phyloP scores from a whole-genome alignment of 2,113 vertebrate genomes.

The Hypanus sabinus region DNA sequence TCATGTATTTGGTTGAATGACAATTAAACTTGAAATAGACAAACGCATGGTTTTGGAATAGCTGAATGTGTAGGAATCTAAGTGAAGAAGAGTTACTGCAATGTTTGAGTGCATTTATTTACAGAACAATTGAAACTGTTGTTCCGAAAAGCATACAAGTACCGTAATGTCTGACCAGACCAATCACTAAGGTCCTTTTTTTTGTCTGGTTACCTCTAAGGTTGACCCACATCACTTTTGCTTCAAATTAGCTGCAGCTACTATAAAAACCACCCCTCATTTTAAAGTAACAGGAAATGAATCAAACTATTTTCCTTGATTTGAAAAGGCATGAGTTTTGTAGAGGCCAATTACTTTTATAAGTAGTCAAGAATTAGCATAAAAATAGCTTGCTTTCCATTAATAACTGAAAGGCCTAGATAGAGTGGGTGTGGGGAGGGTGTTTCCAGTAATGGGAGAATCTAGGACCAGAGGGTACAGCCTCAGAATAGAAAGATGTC shows the following conservation, averaged over 20 bases:
- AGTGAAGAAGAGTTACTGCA: not conserved
- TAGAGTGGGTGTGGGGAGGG: no score
- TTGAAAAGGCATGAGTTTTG: not conserved
- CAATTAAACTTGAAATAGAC: no score
- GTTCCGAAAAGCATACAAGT: not conserved
- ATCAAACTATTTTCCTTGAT: not conserved
- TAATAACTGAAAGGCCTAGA: not conserved
- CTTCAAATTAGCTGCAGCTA: not conserved
- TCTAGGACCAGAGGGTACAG: no score
- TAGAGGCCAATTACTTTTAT: no score
- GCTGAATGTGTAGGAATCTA: not conserved
- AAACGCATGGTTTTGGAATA: not conserved
- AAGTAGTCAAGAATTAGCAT: no score
- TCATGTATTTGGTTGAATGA: no score
- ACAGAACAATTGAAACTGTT: not conserved
- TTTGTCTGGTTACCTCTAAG: not conserved
- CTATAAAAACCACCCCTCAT: not conserved
- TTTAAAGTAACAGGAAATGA: not conserved
- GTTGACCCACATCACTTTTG: not conserved
- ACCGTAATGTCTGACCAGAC: not conserved
- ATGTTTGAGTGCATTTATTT: not conserved
- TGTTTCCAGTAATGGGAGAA: no score
- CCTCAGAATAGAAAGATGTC: no score
- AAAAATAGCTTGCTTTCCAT: not conserved
- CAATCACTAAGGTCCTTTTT: not conserved